Evolutionary conservation across 2,797 vertebrate species (phyloP), one percentile per base, ranked within the genome.

Genomic region (Cirrhinus mrigala): DNA sequence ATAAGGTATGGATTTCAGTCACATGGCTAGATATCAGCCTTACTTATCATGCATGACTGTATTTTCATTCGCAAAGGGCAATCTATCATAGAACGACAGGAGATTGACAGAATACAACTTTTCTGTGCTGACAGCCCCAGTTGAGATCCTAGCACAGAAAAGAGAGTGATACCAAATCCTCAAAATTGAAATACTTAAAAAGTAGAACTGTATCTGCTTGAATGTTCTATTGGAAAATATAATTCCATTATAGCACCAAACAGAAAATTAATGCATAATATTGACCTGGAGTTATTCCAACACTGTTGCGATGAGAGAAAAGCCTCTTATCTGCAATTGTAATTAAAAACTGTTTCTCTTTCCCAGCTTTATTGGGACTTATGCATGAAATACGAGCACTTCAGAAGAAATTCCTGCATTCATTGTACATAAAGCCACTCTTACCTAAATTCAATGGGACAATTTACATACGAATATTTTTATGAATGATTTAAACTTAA

Each of bases 61-160:
- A 66, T 77, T 68, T 66, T 77, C 60, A 54, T 68, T 40, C 4
- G 74, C 33, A 84, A 84, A 84, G 82, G 82, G 82, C 82, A 84
- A 77, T 84, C 60, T 77, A 81, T 81, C 79, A 81, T 33, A 81
- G 16, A 68, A 69, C 16, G 82, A 84, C 71, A 83, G 46, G 48
- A 56, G 82, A 84, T 29, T 40, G 82, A 84, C 60, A 69, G 62
- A 68, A 68, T 44, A 20, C 73, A 66, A 62, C 82, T 77, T 33
- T 82, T 58, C 7, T 16, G 40, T 60, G 54, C 82, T 3, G 48
- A 74, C 44, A 66, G 81, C 44, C 20, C 4, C 79, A 27, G 54
- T 16, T 74, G 22, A 77, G 14, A 24, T 48, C 82, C 37, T 10
- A 77, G 54, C 54, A 33, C 15, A 56, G 73, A 62, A 44, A 37